Evolutionary conservation across 2,113 vertebrate species (phyloP).

Genomic region (Tupaia chinensis): DNA sequence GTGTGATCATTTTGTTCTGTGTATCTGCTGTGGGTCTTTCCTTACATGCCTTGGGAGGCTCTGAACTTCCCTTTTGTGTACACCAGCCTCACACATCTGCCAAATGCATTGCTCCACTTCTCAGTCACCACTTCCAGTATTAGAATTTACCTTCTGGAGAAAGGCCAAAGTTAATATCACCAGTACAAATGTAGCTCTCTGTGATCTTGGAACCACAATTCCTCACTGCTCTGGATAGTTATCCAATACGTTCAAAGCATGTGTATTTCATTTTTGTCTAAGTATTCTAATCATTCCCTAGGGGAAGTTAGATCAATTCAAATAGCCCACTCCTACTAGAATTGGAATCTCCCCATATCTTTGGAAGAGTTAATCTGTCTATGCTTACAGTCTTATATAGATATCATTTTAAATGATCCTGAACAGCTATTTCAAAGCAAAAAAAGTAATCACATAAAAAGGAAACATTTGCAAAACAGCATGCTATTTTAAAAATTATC

Average conservation of each 20-base stretch:
- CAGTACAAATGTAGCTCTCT: not conserved
- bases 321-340: not conserved
- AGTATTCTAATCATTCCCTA: not conserved
- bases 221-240: not conserved
- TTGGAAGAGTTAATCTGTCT: not conserved
- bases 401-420: not conserved
- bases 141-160: not conserved
- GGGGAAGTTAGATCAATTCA: not conserved
- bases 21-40: not conserved
- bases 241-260: not conserved
- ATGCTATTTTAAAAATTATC: not conserved
- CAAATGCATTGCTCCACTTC: not conserved
- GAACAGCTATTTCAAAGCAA: not conserved
- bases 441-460: not conserved
- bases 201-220: not conserved
- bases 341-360: not conserved
- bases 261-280: conserved; percentile 4
- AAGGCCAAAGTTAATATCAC: not conserved
- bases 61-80: not conserved
- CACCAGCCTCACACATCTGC: not conserved
- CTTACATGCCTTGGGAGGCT: not conserved
- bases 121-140: not conserved
- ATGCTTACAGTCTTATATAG: not conserved
- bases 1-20: not conserved
- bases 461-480: not conserved